Conservation (phyloP, 2,888 invertebrate genomes). For the Thymelicus lineola region DNA sequence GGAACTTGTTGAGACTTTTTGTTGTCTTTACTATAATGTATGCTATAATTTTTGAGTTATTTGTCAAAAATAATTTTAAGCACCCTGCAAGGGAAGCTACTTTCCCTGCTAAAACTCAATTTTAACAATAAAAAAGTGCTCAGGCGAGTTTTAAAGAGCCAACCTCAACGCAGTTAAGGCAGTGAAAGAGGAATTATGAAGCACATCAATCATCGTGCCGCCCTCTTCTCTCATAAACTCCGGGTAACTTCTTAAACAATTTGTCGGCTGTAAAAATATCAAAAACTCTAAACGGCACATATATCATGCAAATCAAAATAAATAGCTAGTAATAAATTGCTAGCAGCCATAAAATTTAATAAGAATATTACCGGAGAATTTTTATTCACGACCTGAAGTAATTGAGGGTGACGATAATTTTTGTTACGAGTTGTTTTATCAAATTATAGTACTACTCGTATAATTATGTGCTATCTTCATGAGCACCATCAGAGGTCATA, state of each 20-base stretch:
- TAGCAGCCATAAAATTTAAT: constrained; percentile 29
- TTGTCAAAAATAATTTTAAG: background rate
- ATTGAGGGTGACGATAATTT: background rate
- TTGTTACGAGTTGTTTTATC: background rate
- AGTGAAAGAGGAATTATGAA: constrained; percentile 14
- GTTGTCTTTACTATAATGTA: too few relatives aligned
- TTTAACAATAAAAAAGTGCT: constrained; percentile 7
- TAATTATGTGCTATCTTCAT: too few relatives aligned
- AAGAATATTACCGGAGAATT: constrained; percentile 11
- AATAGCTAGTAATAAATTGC: constrained; percentile 30
- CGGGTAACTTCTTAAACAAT: constrained; percentile 35
- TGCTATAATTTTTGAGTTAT: too few relatives aligned
- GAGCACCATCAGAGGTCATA: too few relatives aligned
- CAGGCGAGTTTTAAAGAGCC: background rate
- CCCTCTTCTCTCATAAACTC: constrained; percentile 11
- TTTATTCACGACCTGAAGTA: constrained; percentile 13
- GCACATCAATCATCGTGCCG: constrained; percentile 21
- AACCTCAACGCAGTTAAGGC: constrained; percentile 11
- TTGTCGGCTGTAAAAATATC: constrained; percentile 37
- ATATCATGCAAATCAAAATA: constrained; percentile 30
- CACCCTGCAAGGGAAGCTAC: background rate
- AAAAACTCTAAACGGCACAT: constrained; percentile 30
- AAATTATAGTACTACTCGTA: too few relatives aligned
- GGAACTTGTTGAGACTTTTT: too few relatives aligned
- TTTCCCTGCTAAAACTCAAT: background rate